These are phyloP conservation scores for Neolamprologus sp. DNA, from an alignment of 2,113 vertebrate genomes.

Conservation along the genomic window DNA sequence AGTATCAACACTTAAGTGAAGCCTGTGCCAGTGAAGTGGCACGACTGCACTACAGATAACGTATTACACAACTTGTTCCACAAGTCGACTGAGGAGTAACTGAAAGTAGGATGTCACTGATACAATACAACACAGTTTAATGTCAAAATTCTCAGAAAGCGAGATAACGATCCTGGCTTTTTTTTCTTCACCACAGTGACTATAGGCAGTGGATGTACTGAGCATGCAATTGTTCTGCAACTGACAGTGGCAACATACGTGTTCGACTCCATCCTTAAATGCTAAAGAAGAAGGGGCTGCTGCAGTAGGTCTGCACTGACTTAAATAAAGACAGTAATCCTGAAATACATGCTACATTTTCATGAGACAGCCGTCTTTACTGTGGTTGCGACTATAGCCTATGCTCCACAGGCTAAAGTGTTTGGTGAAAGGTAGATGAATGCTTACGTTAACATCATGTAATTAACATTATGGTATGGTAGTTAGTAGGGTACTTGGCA, in stretches of 20 bases:
- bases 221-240: fast-evolving
- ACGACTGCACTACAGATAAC: neutral
- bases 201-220: neutral
- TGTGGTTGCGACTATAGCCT: fast-evolving
- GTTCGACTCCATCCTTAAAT: neutral
- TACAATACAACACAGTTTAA: neutral
- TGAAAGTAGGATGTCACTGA: neutral
- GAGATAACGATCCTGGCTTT: neutral
- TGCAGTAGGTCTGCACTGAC: neutral
- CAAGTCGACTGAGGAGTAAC: neutral
- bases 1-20: neutral
- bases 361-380: fast-evolving
- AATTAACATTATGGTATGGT: neutral
- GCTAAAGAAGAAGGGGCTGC: neutral
- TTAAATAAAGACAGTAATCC: neutral
- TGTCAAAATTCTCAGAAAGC: neutral
- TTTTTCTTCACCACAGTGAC: neutral
- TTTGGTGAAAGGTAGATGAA: neutral
- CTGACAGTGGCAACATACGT: neutral
- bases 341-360: neutral
- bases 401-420: neutral
- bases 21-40: neutral
- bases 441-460: neutral
- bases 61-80: neutral
- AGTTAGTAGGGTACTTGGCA: neutral